Evolutionary conservation across 2,888 invertebrate species (phyloP).

Genomic region (Rotaria magnacalcarata): DNA sequence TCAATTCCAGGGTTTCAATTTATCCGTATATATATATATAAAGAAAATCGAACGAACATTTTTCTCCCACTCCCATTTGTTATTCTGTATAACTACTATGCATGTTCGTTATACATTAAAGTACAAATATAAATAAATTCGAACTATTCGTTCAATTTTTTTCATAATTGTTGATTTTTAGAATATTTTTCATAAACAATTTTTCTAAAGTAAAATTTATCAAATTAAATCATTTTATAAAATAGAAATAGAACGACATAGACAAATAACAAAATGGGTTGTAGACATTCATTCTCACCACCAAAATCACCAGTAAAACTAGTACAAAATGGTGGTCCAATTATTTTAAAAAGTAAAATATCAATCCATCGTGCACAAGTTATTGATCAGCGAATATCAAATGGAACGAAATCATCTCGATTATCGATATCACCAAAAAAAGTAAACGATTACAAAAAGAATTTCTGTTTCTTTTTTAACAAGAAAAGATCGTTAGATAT

Average conservation of each 20-base stretch:
- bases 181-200: neutral
- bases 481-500: neutral
- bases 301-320: neutral
- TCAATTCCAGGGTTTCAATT: neutral
- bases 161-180: neutral
- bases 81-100: neutral
- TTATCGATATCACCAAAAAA: neutral
- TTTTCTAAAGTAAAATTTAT: no score
- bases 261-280: neutral
- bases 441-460: neutral
- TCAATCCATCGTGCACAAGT: neutral
- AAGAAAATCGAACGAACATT: neutral
- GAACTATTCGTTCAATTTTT: neutral
- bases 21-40: neutral
- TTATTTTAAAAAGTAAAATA: slow-evolving; percentile 16
- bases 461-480: no score
- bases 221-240: no score
- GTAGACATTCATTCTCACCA: neutral
- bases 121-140: neutral
- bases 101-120: neutral
- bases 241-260: neutral
- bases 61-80: neutral
- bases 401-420: neutral
- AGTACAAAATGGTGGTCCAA: neutral
- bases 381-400: neutral